phyloP scores from a whole-genome alignment of 2,113 vertebrate species.

The Phyllopteryx taeniolatus region DNA sequence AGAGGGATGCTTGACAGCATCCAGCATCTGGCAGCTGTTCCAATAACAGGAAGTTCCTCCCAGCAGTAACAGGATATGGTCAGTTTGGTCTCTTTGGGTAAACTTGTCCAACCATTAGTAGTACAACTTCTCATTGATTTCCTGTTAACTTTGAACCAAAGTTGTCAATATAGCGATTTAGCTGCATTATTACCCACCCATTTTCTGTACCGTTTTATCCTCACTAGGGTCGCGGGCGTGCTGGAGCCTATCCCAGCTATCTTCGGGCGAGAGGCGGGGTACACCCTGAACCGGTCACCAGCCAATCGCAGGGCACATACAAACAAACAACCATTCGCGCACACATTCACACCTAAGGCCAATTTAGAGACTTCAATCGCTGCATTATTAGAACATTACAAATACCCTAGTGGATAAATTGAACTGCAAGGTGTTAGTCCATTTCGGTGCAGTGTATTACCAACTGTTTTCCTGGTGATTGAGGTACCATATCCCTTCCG shows the following conservation, averaged over 20 bases:
- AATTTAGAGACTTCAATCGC: too few species aligned
- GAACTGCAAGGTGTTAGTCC: too few species aligned
- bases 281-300: too few species aligned
- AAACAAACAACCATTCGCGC: too few species aligned
- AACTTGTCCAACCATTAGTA: constrained; percentile 1
- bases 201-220: too few species aligned
- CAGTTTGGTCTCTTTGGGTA: constrained; percentile 13
- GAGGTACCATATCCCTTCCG: too few species aligned
- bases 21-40: constrained; percentile 26
- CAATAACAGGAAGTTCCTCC: constrained; percentile 63
- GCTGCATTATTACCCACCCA: too few species aligned
- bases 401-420: not conserved
- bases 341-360: too few species aligned
- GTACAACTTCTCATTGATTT: not conserved
- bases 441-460: not conserved
- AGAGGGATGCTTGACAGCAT: constrained; percentile 20
- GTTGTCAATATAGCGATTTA: not conserved
- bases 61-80: constrained; percentile 44
- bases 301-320: too few species aligned
- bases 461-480: not conserved
- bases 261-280: too few species aligned
- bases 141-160: not conserved
- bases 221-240: too few species aligned
- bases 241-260: too few species aligned
- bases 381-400: not conserved